A percentile compares a stretch with the other conserved stretches of the same genome.
phyloP scores from a whole-genome alignment of 1,140 invertebrate genomes.

The Drosophila chauvacae region DNA sequence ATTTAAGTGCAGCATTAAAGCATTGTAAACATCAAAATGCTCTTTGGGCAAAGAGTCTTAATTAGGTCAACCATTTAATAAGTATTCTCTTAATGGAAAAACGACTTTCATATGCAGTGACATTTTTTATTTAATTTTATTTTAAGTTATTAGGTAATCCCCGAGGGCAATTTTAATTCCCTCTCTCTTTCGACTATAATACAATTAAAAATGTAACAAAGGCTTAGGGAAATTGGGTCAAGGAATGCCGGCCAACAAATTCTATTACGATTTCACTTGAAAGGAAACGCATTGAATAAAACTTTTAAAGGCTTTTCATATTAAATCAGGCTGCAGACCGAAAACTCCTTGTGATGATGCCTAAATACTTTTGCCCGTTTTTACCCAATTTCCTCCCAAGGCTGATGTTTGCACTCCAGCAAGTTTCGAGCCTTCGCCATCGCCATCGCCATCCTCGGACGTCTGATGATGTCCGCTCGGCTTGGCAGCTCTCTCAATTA shows the following conservation, averaged over 20 bases:
- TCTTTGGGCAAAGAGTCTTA: conserved; percentile 2
- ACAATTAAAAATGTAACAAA: conserved; percentile 9
- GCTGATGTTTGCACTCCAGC: conserved; percentile 32
- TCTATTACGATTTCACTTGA: conserved; percentile 9
- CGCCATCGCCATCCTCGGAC: conserved; percentile 10
- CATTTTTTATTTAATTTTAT: not conserved
- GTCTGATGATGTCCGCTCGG: conserved; percentile 21
- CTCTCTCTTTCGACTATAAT: not conserved
- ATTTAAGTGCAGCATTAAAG: conserved; percentile 5
- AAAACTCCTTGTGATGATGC: conserved; percentile 11
- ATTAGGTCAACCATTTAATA: conserved; percentile 25
- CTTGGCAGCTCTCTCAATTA: conserved; percentile 66
- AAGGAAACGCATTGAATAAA: conserved; percentile 31
- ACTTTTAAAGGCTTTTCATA: conserved; percentile 49
- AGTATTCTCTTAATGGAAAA: conserved; percentile 3
- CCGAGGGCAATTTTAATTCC: not conserved
- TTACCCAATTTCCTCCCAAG: conserved; percentile 20
- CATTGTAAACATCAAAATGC: conserved; percentile 3
- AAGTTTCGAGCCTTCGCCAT: conserved; percentile 21
- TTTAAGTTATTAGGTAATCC: conserved; percentile 5
- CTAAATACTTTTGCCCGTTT: not conserved
- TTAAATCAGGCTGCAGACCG: conserved; percentile 28
- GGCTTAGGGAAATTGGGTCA: conserved; percentile 31
- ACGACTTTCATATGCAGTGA: not conserved
- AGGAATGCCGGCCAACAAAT: conserved; percentile 16